Percentiles rank a stretch among this genome's conserved stretches.
phyloP scores from a whole-genome alignment of 1,140 invertebrate species.

The Listronotus oregonensis region DNA sequence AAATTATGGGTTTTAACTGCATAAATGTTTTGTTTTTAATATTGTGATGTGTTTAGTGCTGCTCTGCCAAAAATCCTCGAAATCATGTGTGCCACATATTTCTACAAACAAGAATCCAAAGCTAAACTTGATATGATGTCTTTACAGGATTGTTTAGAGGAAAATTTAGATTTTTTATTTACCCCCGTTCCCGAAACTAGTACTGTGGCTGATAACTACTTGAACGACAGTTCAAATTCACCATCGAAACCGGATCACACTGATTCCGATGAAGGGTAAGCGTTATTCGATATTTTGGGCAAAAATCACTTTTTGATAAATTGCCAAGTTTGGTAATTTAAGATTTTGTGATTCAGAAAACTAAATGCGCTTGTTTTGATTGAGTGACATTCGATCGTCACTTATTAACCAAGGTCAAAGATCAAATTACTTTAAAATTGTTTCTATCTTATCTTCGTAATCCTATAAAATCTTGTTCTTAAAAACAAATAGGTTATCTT shows the following conservation, averaged over 20 bases:
- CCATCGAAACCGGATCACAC: constrained; percentile 30
- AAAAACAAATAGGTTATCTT: too few species aligned
- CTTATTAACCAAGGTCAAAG: too few species aligned
- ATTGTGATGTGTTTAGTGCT: constrained; percentile 34
- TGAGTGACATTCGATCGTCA: background rate
- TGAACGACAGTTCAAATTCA: constrained; percentile 19
- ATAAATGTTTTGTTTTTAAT: constrained; percentile 28
- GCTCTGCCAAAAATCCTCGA: constrained; percentile 1
- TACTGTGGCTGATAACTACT: constrained; percentile 27
- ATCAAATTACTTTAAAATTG: too few species aligned
- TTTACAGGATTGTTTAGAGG: constrained; percentile 63
- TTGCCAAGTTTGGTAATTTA: constrained; percentile 28
- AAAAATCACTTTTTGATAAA: constrained; percentile 19
- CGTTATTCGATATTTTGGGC: background rate
- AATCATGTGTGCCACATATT: constrained; percentile 31
- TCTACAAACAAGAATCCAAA: constrained; percentile 24
- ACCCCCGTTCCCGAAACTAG: constrained; percentile 51
- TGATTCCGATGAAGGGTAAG: constrained; percentile 42
- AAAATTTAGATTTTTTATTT: constrained; percentile 62
- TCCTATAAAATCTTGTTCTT: too few species aligned
- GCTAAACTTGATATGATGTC: constrained; percentile 54
- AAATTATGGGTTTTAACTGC: constrained; percentile 6
- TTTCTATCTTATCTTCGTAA: too few species aligned
- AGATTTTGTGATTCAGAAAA: background rate
- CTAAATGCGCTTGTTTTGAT: constrained; percentile 1